Conservation (phyloP, 2,888 invertebrate genomes). For the Stegophylla sp. region DNA sequence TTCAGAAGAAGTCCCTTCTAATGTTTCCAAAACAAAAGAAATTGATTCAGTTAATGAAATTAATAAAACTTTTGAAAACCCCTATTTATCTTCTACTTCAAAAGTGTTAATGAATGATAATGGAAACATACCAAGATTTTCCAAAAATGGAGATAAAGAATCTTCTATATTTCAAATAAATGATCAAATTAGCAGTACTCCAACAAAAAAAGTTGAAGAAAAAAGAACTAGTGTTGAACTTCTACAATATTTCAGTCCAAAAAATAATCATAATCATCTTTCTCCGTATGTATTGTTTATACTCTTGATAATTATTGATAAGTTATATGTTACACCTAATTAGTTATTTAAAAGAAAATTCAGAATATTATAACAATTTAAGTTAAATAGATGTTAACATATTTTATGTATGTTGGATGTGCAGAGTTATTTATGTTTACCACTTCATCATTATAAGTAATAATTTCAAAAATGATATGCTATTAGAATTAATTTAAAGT, state of each 20-base stretch:
- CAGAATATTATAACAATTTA: too few relatives aligned
- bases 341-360: too few relatives aligned
- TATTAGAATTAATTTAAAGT: too few relatives aligned
- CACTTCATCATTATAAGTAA: too few relatives aligned
- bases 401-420: too few relatives aligned
- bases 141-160: not conserved
- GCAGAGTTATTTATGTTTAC: too few relatives aligned
- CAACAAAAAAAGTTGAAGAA: conserved; percentile 12
- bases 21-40: conserved; percentile 19
- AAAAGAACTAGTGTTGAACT: not conserved
- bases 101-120: not conserved
- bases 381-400: too few relatives aligned
- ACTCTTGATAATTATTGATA: not conserved
- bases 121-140: not conserved
- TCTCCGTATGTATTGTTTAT: conserved; percentile 18
- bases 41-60: not conserved
- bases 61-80: not conserved
- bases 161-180: conserved; percentile 12
- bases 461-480: too few relatives aligned
- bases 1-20: conserved; percentile 2
- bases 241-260: not conserved
- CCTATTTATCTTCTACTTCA: not conserved
- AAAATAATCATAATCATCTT: not conserved
- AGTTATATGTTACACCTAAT: too few relatives aligned
- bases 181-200: conserved; percentile 24